phyloP scores from a whole-genome alignment of 2,888 invertebrate genomes.

The Ennomos fuscantarius region DNA sequence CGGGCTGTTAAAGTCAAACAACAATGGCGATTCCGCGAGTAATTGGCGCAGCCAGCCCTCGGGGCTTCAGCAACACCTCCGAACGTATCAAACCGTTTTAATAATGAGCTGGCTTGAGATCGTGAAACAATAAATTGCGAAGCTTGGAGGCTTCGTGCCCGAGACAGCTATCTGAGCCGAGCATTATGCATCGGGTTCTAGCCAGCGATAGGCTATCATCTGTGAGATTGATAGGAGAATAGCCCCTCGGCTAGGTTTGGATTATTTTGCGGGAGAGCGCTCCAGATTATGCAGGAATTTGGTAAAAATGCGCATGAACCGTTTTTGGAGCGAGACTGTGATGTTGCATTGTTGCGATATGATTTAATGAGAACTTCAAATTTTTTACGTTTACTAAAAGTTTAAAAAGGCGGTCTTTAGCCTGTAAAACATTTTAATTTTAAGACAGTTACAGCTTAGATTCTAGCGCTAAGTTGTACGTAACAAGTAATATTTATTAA shows the following conservation, averaged over 20 bases:
- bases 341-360: neutral
- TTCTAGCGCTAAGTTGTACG: too few species aligned
- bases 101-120: conserved; percentile 83
- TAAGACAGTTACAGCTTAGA: too few species aligned
- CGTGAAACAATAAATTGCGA: conserved; percentile 86
- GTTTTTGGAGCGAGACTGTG: conserved; percentile 17
- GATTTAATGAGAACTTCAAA: too few species aligned
- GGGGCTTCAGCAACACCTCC: conserved; percentile 82
- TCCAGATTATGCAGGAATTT: conserved; percentile 62
- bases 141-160: conserved; percentile 84
- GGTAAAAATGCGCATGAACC: conserved; percentile 62
- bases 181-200: conserved; percentile 81
- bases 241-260: conserved; percentile 76
- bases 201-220: conserved; percentile 81
- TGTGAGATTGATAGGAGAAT: conserved; percentile 83
- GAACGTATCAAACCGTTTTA: conserved; percentile 84
- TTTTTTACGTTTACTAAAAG: too few species aligned
- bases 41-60: conserved; percentile 78
- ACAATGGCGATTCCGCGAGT: conserved; percentile 67
- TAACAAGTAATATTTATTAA: too few species aligned
- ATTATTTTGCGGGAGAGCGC: conserved; percentile 66
- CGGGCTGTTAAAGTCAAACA: conserved; percentile 74
- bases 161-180: conserved; percentile 82
- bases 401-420: too few species aligned
- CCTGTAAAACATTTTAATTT: too few species aligned